Evolutionary conservation across 2,888 invertebrate species (phyloP).

Genomic region (Zelleria hepariella): DNA sequence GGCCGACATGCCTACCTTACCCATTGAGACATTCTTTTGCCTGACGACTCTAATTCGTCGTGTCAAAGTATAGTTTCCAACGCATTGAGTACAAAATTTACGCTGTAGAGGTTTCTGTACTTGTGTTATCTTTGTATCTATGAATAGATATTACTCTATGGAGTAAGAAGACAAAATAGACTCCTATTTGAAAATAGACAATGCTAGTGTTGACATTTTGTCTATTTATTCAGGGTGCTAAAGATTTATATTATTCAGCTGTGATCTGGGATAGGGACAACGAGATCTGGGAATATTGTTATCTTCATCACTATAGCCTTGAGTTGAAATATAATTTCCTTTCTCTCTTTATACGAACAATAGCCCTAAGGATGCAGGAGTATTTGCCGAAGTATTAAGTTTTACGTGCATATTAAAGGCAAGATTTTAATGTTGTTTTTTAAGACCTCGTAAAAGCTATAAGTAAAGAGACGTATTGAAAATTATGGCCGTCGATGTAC

Average conservation of each 20-base stretch:
- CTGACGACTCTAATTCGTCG: not conserved
- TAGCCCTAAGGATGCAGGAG: slow-evolving; percentile 4
- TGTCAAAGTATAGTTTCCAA: not conserved
- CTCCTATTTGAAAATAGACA: slow-evolving; percentile 30
- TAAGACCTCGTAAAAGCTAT: slow-evolving; percentile 35
- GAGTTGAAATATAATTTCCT: not conserved
- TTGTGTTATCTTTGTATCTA: slow-evolving; percentile 47
- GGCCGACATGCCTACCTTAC: slow-evolving; percentile 23
- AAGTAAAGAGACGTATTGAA: slow-evolving; percentile 1
- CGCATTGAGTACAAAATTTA: not conserved
- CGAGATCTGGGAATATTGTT: too few relatives aligned
- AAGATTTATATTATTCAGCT: slow-evolving; percentile 42
- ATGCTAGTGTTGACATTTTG: slow-evolving; percentile 47
- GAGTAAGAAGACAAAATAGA: slow-evolving; percentile 25
- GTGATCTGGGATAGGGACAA: slow-evolving; percentile 4
- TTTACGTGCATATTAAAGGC: slow-evolving; percentile 39
- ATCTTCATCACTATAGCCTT: not conserved
- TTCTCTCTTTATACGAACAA: not conserved
- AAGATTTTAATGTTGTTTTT: slow-evolving; percentile 46
- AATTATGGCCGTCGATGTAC: not conserved
- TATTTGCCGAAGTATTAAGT: slow-evolving; percentile 47
- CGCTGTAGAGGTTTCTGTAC: slow-evolving; percentile 12
- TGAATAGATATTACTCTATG: slow-evolving; percentile 30
- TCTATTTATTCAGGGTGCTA: slow-evolving; percentile 40
- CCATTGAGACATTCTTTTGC: not conserved